Percentiles rank a stretch among this genome's conserved stretches.
Evolutionary conservation across 2,888 invertebrate genomes (phyloP).

Genomic region (Keiferia lycopersicella): DNA sequence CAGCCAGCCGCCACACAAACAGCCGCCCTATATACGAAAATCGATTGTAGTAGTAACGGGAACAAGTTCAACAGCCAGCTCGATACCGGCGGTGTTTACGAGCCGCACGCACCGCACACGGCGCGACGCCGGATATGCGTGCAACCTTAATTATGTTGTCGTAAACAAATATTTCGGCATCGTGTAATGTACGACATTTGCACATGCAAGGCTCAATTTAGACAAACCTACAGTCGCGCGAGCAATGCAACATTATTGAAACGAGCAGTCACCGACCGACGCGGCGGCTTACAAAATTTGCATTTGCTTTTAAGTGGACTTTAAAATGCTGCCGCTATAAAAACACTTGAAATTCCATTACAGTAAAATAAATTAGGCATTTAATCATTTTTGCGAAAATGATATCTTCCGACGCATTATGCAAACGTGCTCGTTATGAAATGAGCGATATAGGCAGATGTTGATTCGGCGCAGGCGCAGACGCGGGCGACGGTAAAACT

Average conservation of each 20-base stretch:
- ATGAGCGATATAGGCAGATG: neutral
- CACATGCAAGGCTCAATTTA: neutral
- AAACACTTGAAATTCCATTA: slow-evolving; percentile 24
- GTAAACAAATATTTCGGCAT: slow-evolving; percentile 19
- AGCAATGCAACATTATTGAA: neutral
- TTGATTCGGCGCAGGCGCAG: neutral
- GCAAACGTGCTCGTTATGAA: slow-evolving; percentile 23
- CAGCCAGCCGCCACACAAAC: slow-evolving; percentile 46
- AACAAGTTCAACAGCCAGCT: slow-evolving; percentile 59
- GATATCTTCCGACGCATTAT: slow-evolving; percentile 15
- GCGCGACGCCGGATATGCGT: neutral
- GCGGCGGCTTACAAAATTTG: neutral
- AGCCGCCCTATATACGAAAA: slow-evolving; percentile 69
- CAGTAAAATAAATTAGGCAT: slow-evolving; percentile 24
- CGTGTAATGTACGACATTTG: slow-evolving; percentile 7
- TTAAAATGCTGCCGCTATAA: slow-evolving; percentile 12
- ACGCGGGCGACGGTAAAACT: slow-evolving; percentile 16
- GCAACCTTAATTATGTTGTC: slow-evolving; percentile 16
- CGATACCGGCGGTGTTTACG: slow-evolving; percentile 22
- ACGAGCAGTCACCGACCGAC: neutral
- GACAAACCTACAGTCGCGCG: neutral
- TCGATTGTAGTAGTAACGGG: slow-evolving; percentile 62
- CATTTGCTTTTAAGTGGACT: slow-evolving; percentile 18
- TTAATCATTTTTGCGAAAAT: slow-evolving; percentile 16
- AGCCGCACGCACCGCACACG: neutral